Evolutionary conservation across 2,888 invertebrate species (phyloP), one percentile per base, ranked within the genome.

Genomic region (Aplocera efformata): DNA sequence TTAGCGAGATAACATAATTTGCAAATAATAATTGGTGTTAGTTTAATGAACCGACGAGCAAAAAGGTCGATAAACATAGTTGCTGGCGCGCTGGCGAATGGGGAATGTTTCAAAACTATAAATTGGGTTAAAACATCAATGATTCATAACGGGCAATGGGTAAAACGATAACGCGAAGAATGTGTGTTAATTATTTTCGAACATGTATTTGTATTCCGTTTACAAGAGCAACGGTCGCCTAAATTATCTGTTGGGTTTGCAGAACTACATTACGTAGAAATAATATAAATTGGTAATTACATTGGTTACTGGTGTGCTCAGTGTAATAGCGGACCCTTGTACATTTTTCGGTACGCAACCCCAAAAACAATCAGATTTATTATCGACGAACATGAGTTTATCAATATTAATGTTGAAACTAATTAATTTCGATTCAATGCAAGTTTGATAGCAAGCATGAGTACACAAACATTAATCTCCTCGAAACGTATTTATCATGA

Each of bases 131-230:
- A 41, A 56, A 42, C 52, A 61, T 58, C 45, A 58, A 63, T 56
- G 50, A 64, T 57, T 58, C 51, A 63, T 56, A 44, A 39, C 34
- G 32, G 50, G 42, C 44, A 35, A 53, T 50, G 54, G 50, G 21
- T 40, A 53, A 36, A 54, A 48, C 50, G 63, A 61, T 67, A 63
- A 53, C 58, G 38, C 30, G 23, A 50, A 53, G 55, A 50, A 68
- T 62, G 52, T 60, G 54, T 60, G 60, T 61, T 68, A 69, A 67
- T 63, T 63, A 58, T 51, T 31, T 41, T 43, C 47, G 40, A 50
- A 58, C 53, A 50, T 54, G 54, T 50, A 50, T 62, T 45, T 41
- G 38, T 56, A 53, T 54, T 56, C 52, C 45, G 39, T 41, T 40
- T 36, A 41, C 17, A 7, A 41, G 36, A 17, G 1, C 29, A 13